phyloP scores from a whole-genome alignment of 2,113 vertebrate species.

The Uropsilus gracilis region DNA sequence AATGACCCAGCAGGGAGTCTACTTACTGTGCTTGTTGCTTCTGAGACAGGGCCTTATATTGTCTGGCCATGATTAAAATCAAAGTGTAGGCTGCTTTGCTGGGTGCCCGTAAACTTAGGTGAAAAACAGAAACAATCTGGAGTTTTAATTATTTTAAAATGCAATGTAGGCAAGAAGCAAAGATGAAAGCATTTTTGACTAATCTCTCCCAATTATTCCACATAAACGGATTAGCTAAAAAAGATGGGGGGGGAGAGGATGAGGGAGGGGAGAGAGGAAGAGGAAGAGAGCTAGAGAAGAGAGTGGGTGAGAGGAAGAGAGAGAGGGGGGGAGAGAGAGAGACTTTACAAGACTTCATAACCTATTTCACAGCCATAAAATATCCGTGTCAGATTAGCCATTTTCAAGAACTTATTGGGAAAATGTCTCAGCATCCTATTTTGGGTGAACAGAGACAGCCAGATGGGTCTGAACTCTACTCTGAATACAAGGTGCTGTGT shows the following conservation, averaged over 20 bases:
- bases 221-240: constrained; percentile 85
- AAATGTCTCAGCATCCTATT: constrained; percentile 20
- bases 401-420: constrained; percentile 40
- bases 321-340: constrained; percentile 31
- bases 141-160: constrained; percentile 87
- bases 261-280: background rate
- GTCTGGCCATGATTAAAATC: constrained; percentile 89
- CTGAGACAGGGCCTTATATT: constrained; percentile 82
- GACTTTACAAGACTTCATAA: constrained; percentile 42
- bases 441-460: constrained; percentile 30
- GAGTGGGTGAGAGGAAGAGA: constrained; percentile 45
- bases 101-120: constrained; percentile 87
- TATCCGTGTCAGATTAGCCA: background rate
- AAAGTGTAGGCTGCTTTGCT: constrained; percentile 87
- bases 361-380: constrained; percentile 30
- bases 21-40: constrained; percentile 74
- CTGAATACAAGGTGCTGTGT: constrained; percentile 24
- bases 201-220: constrained; percentile 87
- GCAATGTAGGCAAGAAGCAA: constrained; percentile 82
- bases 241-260: background rate
- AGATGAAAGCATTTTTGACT: constrained; percentile 88
- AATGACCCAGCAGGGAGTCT: constrained; percentile 87
- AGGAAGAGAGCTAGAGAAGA: constrained; percentile 43
- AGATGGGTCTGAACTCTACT: constrained; percentile 48
- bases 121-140: constrained; percentile 89